phyloP scores from a whole-genome alignment of 2,113 vertebrate genomes.

The Girardinichthys multiradiatus region DNA sequence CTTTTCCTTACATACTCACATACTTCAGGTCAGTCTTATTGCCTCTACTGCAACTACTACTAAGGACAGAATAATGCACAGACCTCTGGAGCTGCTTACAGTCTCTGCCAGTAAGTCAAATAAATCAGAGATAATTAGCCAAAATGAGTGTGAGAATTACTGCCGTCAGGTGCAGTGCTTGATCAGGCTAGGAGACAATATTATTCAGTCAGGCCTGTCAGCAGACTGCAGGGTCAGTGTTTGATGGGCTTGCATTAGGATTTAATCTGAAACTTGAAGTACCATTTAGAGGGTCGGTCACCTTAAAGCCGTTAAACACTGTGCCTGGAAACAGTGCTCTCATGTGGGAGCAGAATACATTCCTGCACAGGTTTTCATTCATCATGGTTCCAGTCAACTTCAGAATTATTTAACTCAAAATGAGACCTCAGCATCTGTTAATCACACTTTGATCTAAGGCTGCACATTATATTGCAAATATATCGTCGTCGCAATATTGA shows the following conservation, averaged over 20 bases:
- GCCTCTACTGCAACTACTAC: neutral
- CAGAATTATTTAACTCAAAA: neutral
- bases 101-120: constrained; percentile 1
- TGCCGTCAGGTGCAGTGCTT: constrained; percentile 7
- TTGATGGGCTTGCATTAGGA: constrained; percentile 6
- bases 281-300: too few species aligned
- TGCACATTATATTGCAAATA: neutral
- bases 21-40: neutral
- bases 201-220: constrained; percentile 35
- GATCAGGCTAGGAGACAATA: constrained; percentile 49
- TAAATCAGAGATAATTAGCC: constrained; percentile 20
- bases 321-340: neutral
- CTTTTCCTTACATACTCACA: too few species aligned
- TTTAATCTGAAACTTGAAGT: neutral
- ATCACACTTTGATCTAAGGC: neutral
- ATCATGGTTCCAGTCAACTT: neutral
- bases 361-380: neutral
- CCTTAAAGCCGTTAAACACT: neutral
- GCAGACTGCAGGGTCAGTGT: neutral
- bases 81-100: neutral
- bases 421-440: neutral
- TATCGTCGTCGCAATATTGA: neutral
- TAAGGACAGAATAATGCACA: neutral
- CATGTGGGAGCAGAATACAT: neutral
- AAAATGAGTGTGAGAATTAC: constrained; percentile 11